phyloP scores from a whole-genome alignment of 1,140 invertebrate species.

The Anthonomus grandis region DNA sequence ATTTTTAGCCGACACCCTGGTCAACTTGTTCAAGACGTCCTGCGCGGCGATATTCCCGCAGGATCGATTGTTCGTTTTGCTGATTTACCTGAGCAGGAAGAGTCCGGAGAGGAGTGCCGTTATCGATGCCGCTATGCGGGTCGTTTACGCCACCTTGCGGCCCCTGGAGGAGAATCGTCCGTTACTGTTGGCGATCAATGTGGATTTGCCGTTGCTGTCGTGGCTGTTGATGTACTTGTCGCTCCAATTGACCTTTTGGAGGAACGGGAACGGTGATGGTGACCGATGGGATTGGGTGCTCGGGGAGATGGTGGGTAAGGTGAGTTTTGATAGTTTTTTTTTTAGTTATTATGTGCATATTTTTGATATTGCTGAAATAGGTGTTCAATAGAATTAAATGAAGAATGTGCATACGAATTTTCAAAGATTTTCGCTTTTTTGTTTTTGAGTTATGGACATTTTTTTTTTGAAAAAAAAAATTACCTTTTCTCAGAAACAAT shows the following conservation, averaged over 20 bases:
- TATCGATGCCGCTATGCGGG: conserved; percentile 61
- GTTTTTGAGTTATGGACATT: too few species aligned
- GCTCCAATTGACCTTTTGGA: conserved; percentile 61
- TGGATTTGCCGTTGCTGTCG: conserved; percentile 67
- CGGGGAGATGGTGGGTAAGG: conserved; percentile 47
- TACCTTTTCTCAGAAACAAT: too few species aligned
- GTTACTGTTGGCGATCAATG: conserved; percentile 49
- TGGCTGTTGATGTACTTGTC: conserved; percentile 78
- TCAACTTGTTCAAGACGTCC: conserved; percentile 72
- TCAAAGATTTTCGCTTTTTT: too few species aligned
- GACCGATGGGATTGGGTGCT: conserved; percentile 78
- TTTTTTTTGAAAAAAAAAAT: too few species aligned
- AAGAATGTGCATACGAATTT: too few species aligned
- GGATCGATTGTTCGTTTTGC: conserved; percentile 82
- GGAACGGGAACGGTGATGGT: conserved; percentile 53
- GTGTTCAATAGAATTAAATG: too few species aligned
- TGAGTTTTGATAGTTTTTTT: too few species aligned
- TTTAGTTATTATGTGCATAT: too few species aligned
- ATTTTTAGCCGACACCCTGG: conserved; percentile 77
- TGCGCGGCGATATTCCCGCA: conserved; percentile 78
- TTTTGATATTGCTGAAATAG: too few species aligned
- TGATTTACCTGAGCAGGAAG: conserved; percentile 83
- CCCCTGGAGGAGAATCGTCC: conserved; percentile 53
- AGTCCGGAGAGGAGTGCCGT: conserved; percentile 63
- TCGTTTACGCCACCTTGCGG: conserved; percentile 55